A percentile compares a stretch with the other conserved stretches of the same genome.
These are phyloP conservation scores for Tachysurus fulvidraco DNA, from an alignment of 2,113 vertebrate species.

Conservation along the genomic window DNA sequence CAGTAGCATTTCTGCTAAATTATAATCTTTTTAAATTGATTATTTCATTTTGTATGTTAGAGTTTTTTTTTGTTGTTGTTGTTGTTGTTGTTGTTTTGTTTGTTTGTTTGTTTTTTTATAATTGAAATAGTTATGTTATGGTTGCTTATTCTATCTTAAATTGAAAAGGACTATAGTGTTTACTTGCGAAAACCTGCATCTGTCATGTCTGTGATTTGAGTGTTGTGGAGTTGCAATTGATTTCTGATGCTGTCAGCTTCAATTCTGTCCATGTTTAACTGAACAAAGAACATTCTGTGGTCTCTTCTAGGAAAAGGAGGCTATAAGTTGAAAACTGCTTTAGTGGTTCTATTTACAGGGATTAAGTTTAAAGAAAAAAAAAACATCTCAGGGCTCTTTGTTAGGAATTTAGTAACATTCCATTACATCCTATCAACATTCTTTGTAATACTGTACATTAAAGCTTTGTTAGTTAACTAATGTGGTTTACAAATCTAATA, in stretches of 20 bases:
- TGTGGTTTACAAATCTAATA: background rate
- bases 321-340: slow-evolving; percentile 57
- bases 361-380: background rate
- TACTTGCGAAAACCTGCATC: slow-evolving; percentile 37
- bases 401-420: background rate
- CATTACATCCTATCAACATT: background rate
- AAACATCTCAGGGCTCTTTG: background rate
- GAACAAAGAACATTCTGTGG: slow-evolving; percentile 68
- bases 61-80: too few relatives aligned
- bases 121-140: slow-evolving; percentile 31
- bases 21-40: background rate
- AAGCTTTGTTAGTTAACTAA: background rate
- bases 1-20: slow-evolving; percentile 17
- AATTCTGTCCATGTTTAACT: slow-evolving; percentile 64
- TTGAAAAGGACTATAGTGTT: slow-evolving; percentile 34
- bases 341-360: background rate
- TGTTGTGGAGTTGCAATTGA: slow-evolving; percentile 47
- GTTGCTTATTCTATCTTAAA: slow-evolving; percentile 21
- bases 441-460: background rate
- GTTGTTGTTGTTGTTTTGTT: too few relatives aligned
- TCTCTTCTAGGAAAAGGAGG: slow-evolving; percentile 55
- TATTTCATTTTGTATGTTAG: too few relatives aligned
- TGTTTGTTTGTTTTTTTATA: too few relatives aligned
- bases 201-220: slow-evolving; percentile 38
- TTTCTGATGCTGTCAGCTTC: slow-evolving; percentile 59